A percentile compares a stretch with the other conserved stretches of the same genome.
phyloP scores from a whole-genome alignment of 1,140 invertebrate species.

The Caenorhabditis remanei region DNA sequence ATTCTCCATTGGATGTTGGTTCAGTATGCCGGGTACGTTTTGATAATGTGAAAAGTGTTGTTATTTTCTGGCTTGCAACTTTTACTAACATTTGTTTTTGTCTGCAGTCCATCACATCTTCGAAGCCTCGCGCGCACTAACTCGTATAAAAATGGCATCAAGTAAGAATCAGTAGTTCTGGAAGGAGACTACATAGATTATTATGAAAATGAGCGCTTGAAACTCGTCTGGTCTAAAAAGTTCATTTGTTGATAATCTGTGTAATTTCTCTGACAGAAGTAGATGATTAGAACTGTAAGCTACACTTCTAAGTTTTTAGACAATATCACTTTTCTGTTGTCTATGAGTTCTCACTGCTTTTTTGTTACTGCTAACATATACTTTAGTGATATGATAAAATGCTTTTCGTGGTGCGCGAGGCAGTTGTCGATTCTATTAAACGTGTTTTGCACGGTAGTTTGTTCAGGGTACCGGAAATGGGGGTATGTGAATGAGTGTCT shows the following conservation, averaged over 20 bases:
- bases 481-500: slow-evolving; percentile 35
- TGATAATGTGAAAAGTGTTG: slow-evolving; percentile 14
- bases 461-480: slow-evolving; percentile 48
- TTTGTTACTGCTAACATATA: neutral
- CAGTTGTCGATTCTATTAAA: slow-evolving; percentile 53
- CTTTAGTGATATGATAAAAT: neutral
- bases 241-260: too few relatives aligned
- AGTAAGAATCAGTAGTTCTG: slow-evolving; percentile 69
- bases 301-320: too few relatives aligned
- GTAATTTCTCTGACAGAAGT: too few relatives aligned
- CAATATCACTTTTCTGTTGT: neutral
- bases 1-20: slow-evolving; percentile 78
- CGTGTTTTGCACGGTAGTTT: slow-evolving; percentile 48
- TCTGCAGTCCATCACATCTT: slow-evolving; percentile 73
- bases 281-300: too few relatives aligned
- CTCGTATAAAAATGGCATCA: slow-evolving; percentile 75
- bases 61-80: slow-evolving; percentile 57
- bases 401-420: slow-evolving; percentile 51
- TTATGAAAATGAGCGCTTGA: too few relatives aligned
- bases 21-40: slow-evolving; percentile 75
- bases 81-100: slow-evolving; percentile 57
- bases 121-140: slow-evolving; percentile 75
- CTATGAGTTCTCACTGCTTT: neutral
- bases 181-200: neutral
- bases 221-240: too few relatives aligned